These are phyloP conservation scores for Parauchenoglanis ngamensis DNA, from an alignment of 2,797 vertebrate species.

Conservation along the genomic window DNA sequence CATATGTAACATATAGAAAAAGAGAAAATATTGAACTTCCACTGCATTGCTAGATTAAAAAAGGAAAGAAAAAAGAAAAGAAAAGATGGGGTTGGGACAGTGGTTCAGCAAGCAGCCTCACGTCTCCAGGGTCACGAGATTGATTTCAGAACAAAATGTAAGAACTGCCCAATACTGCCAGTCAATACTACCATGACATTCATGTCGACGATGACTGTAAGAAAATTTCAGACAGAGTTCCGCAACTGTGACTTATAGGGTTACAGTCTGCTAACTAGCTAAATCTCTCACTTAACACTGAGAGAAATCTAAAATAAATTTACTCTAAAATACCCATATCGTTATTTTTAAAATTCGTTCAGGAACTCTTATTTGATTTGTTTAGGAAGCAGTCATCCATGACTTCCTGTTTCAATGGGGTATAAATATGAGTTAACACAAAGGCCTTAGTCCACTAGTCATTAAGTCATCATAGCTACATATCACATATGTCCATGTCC, in stretches of 20 bases:
- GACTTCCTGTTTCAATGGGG: conserved; percentile 3
- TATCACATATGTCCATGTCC: not conserved
- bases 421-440: not conserved
- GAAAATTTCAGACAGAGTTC: too few relatives aligned
- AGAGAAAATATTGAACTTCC: not conserved
- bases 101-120: not conserved
- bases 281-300: not conserved
- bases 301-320: not conserved
- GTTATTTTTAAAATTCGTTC: not conserved
- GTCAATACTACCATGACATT: too few relatives aligned
- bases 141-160: too few relatives aligned
- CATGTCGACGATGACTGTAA: too few relatives aligned
- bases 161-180: too few relatives aligned
- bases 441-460: not conserved
- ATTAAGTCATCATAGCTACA: not conserved
- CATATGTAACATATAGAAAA: not conserved
- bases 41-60: not conserved
- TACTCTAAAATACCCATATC: not conserved
- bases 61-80: not conserved
- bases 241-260: not conserved
- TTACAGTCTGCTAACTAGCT: not conserved
- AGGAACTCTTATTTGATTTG: not conserved
- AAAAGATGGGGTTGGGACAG: not conserved
- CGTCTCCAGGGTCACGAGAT: not conserved
- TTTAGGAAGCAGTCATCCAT: not conserved